Evolutionary conservation across 1,140 invertebrate species (phyloP).

Genomic region (Drosophila novamexicana): DNA sequence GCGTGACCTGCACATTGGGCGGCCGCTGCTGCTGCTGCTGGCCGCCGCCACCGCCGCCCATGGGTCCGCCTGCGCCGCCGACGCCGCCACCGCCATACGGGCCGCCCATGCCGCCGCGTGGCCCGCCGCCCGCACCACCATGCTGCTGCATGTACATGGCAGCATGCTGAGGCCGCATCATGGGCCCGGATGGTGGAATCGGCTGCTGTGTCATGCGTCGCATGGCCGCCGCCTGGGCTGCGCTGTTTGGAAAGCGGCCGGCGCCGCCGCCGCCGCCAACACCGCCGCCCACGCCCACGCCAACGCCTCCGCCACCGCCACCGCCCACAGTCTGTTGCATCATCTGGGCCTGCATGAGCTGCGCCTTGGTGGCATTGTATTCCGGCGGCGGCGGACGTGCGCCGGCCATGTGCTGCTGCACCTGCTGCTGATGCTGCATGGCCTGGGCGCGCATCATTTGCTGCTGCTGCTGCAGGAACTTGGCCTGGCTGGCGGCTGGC

Average conservation of each 20-base stretch:
- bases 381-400: conserved; percentile 90
- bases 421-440: conserved; percentile 84
- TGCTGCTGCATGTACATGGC: conserved; percentile 85
- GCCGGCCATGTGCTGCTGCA: conserved; percentile 85
- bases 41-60: conserved; percentile 57
- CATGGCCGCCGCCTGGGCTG: conserved; percentile 86
- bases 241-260: conserved; percentile 78
- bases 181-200: conserved; percentile 89
- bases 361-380: conserved; percentile 88
- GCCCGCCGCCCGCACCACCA: conserved; percentile 70
- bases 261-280: conserved; percentile 80
- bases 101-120: conserved; percentile 84
- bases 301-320: conserved; percentile 57
- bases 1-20: conserved; percentile 86
- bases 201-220: conserved; percentile 88
- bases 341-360: conserved; percentile 86
- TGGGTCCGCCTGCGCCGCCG: conserved; percentile 45
- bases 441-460: conserved; percentile 83
- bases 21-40: conserved; percentile 82
- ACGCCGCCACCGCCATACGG: conserved; percentile 72
- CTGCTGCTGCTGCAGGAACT: conserved; percentile 86
- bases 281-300: conserved; percentile 79
- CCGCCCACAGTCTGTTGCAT: conserved; percentile 85
- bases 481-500: conserved; percentile 86
- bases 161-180: conserved; percentile 88